phyloP scores from a whole-genome alignment of 2,113 vertebrate genomes.

The Pongo abelii region DNA sequence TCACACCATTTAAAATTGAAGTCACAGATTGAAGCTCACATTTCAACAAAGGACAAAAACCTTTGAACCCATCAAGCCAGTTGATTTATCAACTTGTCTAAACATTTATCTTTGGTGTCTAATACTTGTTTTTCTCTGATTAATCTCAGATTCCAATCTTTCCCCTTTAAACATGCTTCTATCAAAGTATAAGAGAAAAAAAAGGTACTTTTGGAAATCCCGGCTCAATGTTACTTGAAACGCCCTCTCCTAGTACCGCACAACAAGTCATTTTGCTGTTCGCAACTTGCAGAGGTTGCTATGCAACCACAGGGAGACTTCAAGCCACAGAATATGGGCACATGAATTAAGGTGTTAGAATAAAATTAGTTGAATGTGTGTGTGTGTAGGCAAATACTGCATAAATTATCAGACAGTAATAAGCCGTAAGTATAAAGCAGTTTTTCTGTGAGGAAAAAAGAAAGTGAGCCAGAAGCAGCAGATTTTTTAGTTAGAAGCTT shows the following conservation, averaged over 20 bases:
- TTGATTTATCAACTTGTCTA: neutral
- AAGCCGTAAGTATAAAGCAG: slow-evolving; percentile 47
- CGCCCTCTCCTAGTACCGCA: neutral
- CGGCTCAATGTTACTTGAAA: neutral
- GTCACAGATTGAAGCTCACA: slow-evolving; percentile 12
- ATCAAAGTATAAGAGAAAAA: neutral
- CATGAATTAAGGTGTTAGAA: slow-evolving; percentile 58
- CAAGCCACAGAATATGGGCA: slow-evolving; percentile 37
- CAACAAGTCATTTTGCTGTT: slow-evolving; percentile 55
- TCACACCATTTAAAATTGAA: slow-evolving; percentile 34
- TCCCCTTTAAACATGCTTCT: slow-evolving; percentile 13
- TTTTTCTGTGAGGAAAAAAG: neutral
- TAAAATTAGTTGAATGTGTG: slow-evolving; percentile 55
- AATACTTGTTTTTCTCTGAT: slow-evolving; percentile 23
- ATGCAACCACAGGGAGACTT: slow-evolving; percentile 66
- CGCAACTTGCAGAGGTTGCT: slow-evolving; percentile 55
- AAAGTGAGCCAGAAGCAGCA: slow-evolving; percentile 41
- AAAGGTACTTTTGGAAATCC: neutral
- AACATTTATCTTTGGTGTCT: slow-evolving; percentile 16
- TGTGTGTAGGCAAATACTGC: slow-evolving; percentile 52
- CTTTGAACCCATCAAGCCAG: neutral
- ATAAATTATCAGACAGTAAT: slow-evolving; percentile 58
- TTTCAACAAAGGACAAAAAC: neutral
- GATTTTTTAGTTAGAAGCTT: slow-evolving; percentile 61
- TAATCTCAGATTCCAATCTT: neutral